Evolutionary conservation across 2,888 invertebrate species (phyloP).

Genomic region (Pseudococcus jackbeardsleyi): DNA sequence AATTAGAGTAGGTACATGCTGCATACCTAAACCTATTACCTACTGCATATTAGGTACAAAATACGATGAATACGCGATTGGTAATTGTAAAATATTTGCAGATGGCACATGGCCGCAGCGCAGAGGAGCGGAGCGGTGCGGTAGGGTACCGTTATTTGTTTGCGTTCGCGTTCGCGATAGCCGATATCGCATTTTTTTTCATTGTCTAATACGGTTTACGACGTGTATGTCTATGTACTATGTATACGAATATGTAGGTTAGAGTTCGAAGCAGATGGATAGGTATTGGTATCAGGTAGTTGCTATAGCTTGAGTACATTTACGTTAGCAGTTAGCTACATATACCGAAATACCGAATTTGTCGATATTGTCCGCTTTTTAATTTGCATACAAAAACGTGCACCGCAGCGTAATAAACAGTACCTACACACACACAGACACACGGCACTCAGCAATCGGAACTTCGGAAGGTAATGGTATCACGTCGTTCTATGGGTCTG

Average conservation of each 20-base stretch:
- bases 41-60: no score
- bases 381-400: background rate
- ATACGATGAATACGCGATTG: background rate
- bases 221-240: no score
- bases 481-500: no score
- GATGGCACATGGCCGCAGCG: background rate
- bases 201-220: background rate
- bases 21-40: no score
- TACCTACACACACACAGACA: no score
- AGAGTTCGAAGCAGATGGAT: background rate
- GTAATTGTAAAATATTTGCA: background rate
- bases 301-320: no score
- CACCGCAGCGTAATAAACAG: no score
- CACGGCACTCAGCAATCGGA: no score
- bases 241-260: background rate
- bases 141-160: background rate
- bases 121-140: background rate
- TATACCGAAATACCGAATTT: background rate
- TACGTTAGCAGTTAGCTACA: no score
- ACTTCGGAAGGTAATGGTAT: no score
- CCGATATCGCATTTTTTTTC: background rate
- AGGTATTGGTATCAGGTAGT: no score
- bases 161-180: background rate
- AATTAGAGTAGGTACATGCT: no score
- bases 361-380: background rate